A percentile compares a stretch with the other conserved stretches of the same genome.
These are phyloP conservation scores for Psilopsiagon aurifrons DNA, from an alignment of 2,113 vertebrate species.

Conservation along the genomic window DNA sequence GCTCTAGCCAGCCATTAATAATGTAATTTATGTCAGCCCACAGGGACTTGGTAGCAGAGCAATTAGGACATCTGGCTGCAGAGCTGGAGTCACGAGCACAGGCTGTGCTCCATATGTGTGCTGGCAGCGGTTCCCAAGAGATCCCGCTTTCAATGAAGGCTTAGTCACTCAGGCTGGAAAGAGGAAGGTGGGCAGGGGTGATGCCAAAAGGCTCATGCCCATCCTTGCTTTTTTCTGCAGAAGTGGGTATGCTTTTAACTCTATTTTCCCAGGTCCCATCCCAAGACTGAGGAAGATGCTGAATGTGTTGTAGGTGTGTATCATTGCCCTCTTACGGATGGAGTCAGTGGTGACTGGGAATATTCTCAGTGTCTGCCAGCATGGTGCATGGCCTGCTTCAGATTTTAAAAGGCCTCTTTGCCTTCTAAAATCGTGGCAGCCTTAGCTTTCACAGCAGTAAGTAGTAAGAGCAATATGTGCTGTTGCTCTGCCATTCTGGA, in stretches of 20 bases:
- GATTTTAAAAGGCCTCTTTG: background rate
- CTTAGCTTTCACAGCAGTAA: background rate
- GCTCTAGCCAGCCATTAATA: background rate
- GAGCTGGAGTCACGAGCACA: background rate
- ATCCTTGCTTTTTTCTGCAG: background rate
- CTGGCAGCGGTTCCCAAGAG: background rate
- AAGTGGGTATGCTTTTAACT: background rate
- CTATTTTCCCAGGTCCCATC: background rate
- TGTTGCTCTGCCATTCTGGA: background rate
- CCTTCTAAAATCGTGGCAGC: background rate
- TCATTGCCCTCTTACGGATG: background rate
- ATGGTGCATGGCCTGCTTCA: background rate
- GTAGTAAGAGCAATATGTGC: background rate
- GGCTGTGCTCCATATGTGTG: background rate
- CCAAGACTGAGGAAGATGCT: background rate
- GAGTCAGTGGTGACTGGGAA: background rate
- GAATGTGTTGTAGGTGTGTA: background rate
- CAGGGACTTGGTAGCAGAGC: background rate
- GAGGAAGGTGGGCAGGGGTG: background rate
- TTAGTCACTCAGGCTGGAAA: background rate
- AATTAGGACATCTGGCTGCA: background rate
- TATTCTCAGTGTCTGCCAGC: background rate
- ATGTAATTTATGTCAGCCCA: background rate
- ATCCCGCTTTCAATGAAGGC: background rate
- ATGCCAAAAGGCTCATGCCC: background rate